phyloP scores from a whole-genome alignment of 1,140 invertebrate species.

The Teleopsis dalmanni region DNA sequence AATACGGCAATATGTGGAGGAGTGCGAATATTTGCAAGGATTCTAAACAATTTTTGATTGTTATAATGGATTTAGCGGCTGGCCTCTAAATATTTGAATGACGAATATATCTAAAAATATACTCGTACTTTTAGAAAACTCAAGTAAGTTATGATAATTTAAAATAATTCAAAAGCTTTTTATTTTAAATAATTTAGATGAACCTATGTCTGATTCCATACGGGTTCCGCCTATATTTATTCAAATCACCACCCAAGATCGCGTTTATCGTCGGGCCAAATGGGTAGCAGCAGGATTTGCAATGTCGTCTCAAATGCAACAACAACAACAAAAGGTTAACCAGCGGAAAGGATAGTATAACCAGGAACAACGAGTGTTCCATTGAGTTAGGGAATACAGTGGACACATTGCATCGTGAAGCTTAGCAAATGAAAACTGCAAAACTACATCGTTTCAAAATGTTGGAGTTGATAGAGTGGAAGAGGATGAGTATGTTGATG shows the following conservation, averaged over 20 bases:
- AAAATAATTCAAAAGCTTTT: too few relatives aligned
- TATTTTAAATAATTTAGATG: conserved; percentile 16
- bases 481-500: conserved; percentile 59
- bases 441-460: conserved; percentile 56
- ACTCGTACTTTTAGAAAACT: conserved; percentile 25
- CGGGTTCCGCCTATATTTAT: conserved; percentile 58
- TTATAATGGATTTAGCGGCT: conserved; percentile 72
- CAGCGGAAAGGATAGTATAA: conserved; percentile 23
- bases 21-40: conserved; percentile 70
- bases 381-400: conserved; percentile 55
- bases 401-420: conserved; percentile 58
- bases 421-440: conserved; percentile 58
- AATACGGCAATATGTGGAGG: conserved; percentile 75
- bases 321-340: conserved; percentile 11
- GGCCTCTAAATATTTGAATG: conserved; percentile 59
- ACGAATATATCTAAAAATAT: conserved; percentile 73
- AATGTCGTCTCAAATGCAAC: conserved; percentile 60
- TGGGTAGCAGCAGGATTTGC: conserved; percentile 58
- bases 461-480: conserved; percentile 59
- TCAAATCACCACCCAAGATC: conserved; percentile 58
- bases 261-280: conserved; percentile 63
- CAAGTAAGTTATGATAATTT: conserved; percentile 9
- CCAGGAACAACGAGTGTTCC: conserved; percentile 52
- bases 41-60: conserved; percentile 74
- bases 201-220: conserved; percentile 50